Conservation (phyloP, 2,888 invertebrate genomes). For the Nomada flava region DNA sequence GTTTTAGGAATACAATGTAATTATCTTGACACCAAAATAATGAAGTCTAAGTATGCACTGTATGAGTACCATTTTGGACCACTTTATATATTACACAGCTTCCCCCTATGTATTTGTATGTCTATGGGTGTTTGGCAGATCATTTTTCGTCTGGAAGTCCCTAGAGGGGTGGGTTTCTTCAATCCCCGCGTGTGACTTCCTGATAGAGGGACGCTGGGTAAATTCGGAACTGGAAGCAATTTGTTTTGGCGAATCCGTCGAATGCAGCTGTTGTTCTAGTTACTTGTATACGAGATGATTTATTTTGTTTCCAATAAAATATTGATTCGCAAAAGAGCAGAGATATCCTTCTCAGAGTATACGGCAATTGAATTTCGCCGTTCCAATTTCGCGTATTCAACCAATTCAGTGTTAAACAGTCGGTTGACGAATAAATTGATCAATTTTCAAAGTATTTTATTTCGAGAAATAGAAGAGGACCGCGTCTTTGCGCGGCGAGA, state of each 20-base stretch:
- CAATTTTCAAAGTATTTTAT: no score
- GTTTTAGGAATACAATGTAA: no score
- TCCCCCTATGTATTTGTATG: conserved; percentile 9
- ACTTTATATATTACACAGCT: background rate
- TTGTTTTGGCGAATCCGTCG: background rate
- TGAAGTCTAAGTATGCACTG: no score
- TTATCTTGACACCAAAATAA: no score
- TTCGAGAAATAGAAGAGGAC: no score
- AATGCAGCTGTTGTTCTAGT: conserved; percentile 1
- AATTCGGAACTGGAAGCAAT: conserved; percentile 13
- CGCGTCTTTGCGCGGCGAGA: conserved; percentile 3
- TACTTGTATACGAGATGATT: background rate
- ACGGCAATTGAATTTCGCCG: no score
- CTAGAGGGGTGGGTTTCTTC: background rate
- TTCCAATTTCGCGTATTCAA: no score
- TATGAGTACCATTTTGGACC: no score
- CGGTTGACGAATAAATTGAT: no score
- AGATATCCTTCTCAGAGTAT: background rate
- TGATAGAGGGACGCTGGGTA: background rate
- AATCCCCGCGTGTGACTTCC: background rate
- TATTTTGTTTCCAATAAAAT: background rate
- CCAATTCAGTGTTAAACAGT: no score
- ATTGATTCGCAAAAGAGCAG: no score
- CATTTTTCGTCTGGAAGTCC: background rate
- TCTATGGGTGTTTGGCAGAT: no score